phyloP scores from a whole-genome alignment of 2,888 invertebrate species.

The Clivina fossor region DNA sequence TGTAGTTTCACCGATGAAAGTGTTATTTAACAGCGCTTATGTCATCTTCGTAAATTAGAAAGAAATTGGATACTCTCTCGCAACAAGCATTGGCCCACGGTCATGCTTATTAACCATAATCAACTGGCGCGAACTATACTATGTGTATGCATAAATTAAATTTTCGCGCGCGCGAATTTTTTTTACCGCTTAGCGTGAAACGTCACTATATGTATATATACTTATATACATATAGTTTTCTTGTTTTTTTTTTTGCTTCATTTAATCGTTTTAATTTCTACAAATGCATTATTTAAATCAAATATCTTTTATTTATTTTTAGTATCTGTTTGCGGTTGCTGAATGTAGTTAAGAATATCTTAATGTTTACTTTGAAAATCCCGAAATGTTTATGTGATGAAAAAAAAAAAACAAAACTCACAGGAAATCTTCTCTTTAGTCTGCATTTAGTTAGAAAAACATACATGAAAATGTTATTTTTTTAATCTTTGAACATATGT shows the following conservation, averaged over 20 bases:
- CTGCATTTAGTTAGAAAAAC: constrained; percentile 1
- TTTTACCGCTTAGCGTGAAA: too few species aligned
- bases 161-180: constrained; percentile 7
- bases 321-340: background rate
- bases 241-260: too few species aligned
- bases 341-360: constrained; percentile 16
- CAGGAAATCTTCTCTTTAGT: too few species aligned
- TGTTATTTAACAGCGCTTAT: constrained; percentile 15
- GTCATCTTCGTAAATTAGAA: constrained; percentile 21
- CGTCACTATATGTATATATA: too few species aligned
- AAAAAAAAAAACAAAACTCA: constrained; percentile 6
- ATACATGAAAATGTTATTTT: background rate
- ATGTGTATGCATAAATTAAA: too few species aligned
- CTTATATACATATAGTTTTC: too few species aligned
- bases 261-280: too few species aligned
- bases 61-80: constrained; percentile 13
- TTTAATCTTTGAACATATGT: background rate
- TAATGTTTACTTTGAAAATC: constrained; percentile 13
- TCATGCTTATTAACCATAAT: constrained; percentile 12
- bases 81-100: background rate
- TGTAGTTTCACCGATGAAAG: constrained; percentile 16
- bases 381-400: constrained; percentile 16
- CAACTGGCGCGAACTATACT: too few species aligned
- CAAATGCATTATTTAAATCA: background rate
- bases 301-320: constrained; percentile 3